A percentile compares a stretch with the other conserved stretches of the same genome.
Conservation (phyloP, 2,888 invertebrate species). For the Ephialtes manifestator region DNA sequence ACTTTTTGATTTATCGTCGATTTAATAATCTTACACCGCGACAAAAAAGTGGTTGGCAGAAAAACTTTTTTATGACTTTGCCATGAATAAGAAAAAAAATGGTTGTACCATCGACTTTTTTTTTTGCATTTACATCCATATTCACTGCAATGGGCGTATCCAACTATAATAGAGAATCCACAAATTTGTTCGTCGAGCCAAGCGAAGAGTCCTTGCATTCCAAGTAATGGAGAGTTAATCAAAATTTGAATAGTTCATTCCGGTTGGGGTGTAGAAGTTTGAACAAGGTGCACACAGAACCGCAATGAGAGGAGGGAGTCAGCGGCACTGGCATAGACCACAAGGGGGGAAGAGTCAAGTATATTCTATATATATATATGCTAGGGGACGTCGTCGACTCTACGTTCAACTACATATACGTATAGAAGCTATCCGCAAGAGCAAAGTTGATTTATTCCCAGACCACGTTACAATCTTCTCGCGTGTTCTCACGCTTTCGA, state of each 20-base stretch:
- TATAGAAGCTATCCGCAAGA: slow-evolving; percentile 7
- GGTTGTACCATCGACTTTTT: not conserved
- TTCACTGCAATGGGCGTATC: slow-evolving; percentile 7
- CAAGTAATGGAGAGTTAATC: slow-evolving; percentile 51
- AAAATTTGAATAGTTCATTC: slow-evolving; percentile 64
- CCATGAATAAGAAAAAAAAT: too few relatives aligned
- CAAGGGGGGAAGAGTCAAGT: slow-evolving; percentile 12
- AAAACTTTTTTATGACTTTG: too few relatives aligned
- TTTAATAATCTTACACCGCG: not conserved
- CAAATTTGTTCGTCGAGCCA: slow-evolving; percentile 20
- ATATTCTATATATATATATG: not conserved
- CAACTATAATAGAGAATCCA: slow-evolving; percentile 20
- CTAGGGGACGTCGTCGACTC: slow-evolving; percentile 6
- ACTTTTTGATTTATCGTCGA: not conserved
- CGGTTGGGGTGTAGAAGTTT: slow-evolving; percentile 35
- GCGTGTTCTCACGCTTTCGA: slow-evolving; percentile 37
- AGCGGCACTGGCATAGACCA: slow-evolving; percentile 3
- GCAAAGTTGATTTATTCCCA: slow-evolving; percentile 52
- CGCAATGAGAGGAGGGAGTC: slow-evolving; percentile 1
- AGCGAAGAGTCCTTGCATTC: not conserved
- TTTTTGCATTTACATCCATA: not conserved
- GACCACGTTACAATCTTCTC: slow-evolving; percentile 39
- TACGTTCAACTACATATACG: not conserved
- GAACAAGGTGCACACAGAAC: slow-evolving; percentile 17
- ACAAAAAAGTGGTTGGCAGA: not conserved